A percentile compares a stretch with the other conserved stretches of the same genome.
phyloP scores from a whole-genome alignment of 2,113 vertebrate species.

The Tenrec ecaudatus region DNA sequence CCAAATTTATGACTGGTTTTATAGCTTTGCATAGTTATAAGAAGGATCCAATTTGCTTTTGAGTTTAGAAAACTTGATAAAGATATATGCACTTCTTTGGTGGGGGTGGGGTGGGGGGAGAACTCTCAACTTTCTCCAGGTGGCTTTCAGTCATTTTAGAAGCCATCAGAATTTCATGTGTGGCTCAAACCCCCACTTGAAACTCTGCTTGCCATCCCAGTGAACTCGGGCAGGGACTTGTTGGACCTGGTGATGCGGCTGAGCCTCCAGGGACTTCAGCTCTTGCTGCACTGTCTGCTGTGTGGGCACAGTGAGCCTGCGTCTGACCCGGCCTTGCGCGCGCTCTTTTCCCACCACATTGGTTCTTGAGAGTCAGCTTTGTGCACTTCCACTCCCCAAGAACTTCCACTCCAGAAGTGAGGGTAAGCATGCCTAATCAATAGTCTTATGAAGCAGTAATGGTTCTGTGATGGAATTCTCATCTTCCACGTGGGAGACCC shows the following conservation, averaged over 20 bases:
- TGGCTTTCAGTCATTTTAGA: slow-evolving; percentile 87
- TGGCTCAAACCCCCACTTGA: slow-evolving; percentile 90
- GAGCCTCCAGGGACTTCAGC: slow-evolving; percentile 72
- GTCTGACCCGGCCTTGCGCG: slow-evolving; percentile 54
- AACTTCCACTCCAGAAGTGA: background rate
- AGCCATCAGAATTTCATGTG: slow-evolving; percentile 92
- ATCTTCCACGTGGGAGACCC: background rate
- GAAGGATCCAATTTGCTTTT: slow-evolving; percentile 25
- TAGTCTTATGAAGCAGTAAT: background rate
- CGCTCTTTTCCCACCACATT: accelerated
- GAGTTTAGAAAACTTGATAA: slow-evolving; percentile 22
- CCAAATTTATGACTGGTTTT: background rate
- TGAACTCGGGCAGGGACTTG: slow-evolving; percentile 84
- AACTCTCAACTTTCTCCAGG: slow-evolving; percentile 88
- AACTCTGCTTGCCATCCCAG: slow-evolving; percentile 83
- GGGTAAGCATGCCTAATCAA: too few species aligned
- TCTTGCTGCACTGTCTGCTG: slow-evolving; percentile 50
- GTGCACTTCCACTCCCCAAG: background rate
- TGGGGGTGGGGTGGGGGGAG: slow-evolving; percentile 68
- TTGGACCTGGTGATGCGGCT: slow-evolving; percentile 71
- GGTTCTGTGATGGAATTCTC: background rate
- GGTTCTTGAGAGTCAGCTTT: background rate
- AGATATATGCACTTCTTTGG: slow-evolving; percentile 23
- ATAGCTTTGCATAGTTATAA: slow-evolving; percentile 18
- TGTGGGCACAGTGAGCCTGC: slow-evolving; percentile 65